phyloP scores from a whole-genome alignment of 1,140 invertebrate genomes.

The Penaeus japonicus region DNA sequence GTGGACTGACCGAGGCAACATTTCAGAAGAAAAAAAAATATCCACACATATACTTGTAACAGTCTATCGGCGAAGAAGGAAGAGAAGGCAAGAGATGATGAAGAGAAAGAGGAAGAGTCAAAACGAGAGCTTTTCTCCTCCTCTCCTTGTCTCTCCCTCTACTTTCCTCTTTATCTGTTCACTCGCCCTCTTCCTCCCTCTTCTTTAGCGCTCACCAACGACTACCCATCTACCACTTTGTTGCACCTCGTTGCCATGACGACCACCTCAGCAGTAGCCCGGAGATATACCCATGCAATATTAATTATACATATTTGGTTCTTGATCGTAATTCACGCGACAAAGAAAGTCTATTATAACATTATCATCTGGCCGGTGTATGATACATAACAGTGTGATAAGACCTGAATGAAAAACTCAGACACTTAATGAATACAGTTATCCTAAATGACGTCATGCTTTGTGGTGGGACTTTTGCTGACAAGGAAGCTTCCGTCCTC shows the following conservation, averaged over 20 bases:
- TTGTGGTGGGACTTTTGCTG: background rate
- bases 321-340: constrained; percentile 18
- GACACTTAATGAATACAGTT: background rate
- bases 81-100: background rate
- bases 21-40: constrained; percentile 1
- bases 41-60: constrained; percentile 19
- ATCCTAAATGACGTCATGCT: too few species aligned
- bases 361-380: constrained; percentile 15
- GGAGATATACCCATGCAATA: background rate
- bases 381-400: constrained; percentile 49
- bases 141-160: background rate
- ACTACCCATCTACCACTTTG: background rate
- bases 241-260: background rate
- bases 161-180: too few species aligned
- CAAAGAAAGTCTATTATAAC: constrained; percentile 2
- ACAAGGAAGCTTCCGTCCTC: background rate
- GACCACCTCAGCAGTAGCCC: background rate
- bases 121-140: background rate
- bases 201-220: too few species aligned
- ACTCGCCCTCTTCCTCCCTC: too few species aligned
- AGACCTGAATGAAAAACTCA: constrained; percentile 33
- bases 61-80: constrained; percentile 9
- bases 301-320: constrained; percentile 19
- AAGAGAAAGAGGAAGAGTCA: too few species aligned
- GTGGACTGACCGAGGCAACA: background rate